A percentile compares a stretch with the other conserved stretches of the same genome.
Conservation (phyloP, 2,888 invertebrate genomes). For the Spatulosminthurus flaviceps region DNA sequence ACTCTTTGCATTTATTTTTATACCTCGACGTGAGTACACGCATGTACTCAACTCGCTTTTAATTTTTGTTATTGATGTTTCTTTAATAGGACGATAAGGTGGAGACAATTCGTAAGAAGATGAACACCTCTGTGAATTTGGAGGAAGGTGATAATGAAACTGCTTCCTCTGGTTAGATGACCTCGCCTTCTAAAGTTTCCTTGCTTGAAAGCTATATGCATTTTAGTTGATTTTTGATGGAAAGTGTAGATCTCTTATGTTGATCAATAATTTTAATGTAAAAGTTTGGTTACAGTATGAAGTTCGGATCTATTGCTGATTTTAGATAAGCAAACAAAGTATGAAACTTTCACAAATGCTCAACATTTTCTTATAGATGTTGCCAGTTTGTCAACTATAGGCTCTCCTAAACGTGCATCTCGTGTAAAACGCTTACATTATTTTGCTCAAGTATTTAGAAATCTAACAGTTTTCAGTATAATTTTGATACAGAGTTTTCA, state of each 20-base stretch:
- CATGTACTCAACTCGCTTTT: not conserved
- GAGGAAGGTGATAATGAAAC: constrained; percentile 44
- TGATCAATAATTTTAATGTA: not conserved
- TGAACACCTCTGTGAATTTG: constrained; percentile 42
- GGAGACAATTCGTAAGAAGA: constrained; percentile 87
- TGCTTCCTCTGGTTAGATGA: constrained; percentile 39
- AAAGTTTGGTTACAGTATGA: not conserved
- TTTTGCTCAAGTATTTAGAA: constrained; percentile 12
- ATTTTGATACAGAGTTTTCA: constrained; percentile 9
- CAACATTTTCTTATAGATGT: not conserved
- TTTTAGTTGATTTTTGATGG: constrained; percentile 3
- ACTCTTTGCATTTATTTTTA: no score
- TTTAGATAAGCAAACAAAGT: not conserved
- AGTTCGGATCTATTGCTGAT: constrained; percentile 5
- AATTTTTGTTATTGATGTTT: constrained; percentile 29
- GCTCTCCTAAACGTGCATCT: not conserved
- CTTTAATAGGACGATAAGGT: constrained; percentile 84
- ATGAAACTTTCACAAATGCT: not conserved
- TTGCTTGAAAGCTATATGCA: not conserved
- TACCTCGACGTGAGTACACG: no score
- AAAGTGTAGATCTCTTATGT: not conserved
- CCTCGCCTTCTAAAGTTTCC: not conserved
- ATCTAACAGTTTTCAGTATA: not conserved
- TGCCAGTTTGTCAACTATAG: not conserved
- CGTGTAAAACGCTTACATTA: constrained; percentile 7